Base-by-base conservation (phyloP, 1,140 invertebrate genomes). In the Drosophila lacertosa region DNA sequence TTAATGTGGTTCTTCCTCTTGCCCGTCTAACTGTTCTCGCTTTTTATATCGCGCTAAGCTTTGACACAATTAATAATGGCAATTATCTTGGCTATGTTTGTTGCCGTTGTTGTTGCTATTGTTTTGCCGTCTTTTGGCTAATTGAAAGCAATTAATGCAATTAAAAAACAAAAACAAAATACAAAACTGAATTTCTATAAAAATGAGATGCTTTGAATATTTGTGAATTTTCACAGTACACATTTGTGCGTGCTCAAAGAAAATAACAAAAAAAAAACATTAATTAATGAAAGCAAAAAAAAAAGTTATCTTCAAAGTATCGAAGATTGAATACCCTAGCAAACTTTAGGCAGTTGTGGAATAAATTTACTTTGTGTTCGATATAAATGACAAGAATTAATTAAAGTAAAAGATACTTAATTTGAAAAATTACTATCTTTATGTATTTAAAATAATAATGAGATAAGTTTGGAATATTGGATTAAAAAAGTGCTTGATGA, bases 111-210 rank as follows among this genome's bases (percentile, higher is more conserved):
- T 20, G n/a, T 39, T 48, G 33, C 13, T 26, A 13, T 35, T 48
- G 55, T 22, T 69, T 29, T 16, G 15, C 24, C 18, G 22, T 37
- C 60, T 35, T 35, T 72, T 65, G 51, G 57, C 68, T 86, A 86
- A 86, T 86, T 86, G 81, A 81, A 74, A 74, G 58, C 65, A 88
- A 86, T 86, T 86, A 86, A 77, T 86, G 82, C 77, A 88, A 86
- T 86, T 86, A 81, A 81, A 74, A 81, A 81, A 74, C 54, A 45
- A 15, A 16, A 15, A 29, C 13, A 29, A 29, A 29, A 4, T 9
- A 86, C 73, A 60, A 51, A 11, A 39, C 7, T 26, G 24, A 40
- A 24, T n/a, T 35, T 29, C 62, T 50, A 62, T 63, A 63, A 53
- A 71, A 74, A 83, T 78, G 60, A 18, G 39, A n/a, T 15, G 24